A percentile compares a stretch with the other conserved stretches of the same genome.
Conservation (phyloP, 2,888 invertebrate genomes). For the Tuta absoluta region DNA sequence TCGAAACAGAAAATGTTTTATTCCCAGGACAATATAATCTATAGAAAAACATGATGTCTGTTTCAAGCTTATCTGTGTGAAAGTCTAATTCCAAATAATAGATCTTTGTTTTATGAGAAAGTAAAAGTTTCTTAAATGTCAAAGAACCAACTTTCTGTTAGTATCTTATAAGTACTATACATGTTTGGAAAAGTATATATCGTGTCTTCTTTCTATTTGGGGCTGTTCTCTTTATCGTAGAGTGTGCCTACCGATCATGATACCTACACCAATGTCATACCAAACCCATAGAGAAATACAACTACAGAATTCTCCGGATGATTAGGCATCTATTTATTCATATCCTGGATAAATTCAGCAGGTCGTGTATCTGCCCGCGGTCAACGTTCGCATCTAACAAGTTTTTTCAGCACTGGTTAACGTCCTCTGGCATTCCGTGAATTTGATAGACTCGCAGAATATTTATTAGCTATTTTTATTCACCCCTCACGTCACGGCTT, state of each 20-base stretch:
- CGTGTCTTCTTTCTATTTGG: too few relatives aligned
- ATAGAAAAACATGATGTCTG: not conserved
- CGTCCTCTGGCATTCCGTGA: conserved; percentile 22
- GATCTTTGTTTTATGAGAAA: not conserved
- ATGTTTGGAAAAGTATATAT: too few relatives aligned
- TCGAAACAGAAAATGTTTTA: too few relatives aligned
- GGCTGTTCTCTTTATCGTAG: too few relatives aligned
- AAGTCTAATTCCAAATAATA: not conserved
- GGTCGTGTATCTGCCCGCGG: conserved; percentile 8
- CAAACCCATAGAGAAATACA: too few relatives aligned
- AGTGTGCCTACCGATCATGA: not conserved
- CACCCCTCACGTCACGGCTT: conserved; percentile 24
- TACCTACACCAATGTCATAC: too few relatives aligned
- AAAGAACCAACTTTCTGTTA: not conserved
- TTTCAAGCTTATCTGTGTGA: not conserved
- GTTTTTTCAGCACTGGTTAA: conserved; percentile 18
- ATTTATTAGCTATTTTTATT: conserved; percentile 25
- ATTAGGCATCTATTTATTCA: not conserved
- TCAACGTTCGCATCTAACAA: conserved; percentile 13
- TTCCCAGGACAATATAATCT: too few relatives aligned
- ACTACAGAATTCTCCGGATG: too few relatives aligned
- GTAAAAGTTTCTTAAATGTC: not conserved
- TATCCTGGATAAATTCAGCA: not conserved
- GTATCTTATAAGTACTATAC: too few relatives aligned
- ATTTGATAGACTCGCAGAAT: conserved; percentile 22